A percentile compares a stretch with the other conserved stretches of the same genome.
phyloP scores from a whole-genome alignment of 2,113 vertebrate genomes.

The Hemiscyllium ocellatum region DNA sequence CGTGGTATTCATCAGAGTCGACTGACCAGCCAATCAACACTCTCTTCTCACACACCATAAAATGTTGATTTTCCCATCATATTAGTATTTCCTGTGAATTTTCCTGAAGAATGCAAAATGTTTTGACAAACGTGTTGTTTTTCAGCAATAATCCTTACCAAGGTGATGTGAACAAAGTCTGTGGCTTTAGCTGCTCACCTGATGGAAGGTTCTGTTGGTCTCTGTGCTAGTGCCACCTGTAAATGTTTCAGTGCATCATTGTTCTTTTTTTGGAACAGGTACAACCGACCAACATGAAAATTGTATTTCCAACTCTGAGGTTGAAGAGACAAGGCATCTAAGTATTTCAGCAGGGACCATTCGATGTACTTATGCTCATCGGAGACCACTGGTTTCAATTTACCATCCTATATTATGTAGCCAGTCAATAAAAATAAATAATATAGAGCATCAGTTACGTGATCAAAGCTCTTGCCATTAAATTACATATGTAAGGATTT shows the following conservation, averaged over 20 bases:
- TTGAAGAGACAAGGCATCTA: slow-evolving; percentile 56
- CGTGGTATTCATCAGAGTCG: too few relatives aligned
- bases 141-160: neutral
- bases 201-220: slow-evolving; percentile 48
- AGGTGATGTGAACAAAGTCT: neutral
- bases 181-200: slow-evolving; percentile 46
- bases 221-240: slow-evolving; percentile 49
- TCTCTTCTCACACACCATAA: too few relatives aligned
- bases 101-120: too few relatives aligned
- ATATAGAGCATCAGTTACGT: neutral
- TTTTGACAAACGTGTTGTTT: too few relatives aligned
- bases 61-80: too few relatives aligned
- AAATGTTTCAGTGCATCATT: slow-evolving; percentile 53
- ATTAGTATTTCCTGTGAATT: too few relatives aligned
- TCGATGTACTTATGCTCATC: slow-evolving; percentile 47
- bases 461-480: neutral
- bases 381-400: slow-evolving; percentile 34
- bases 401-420: slow-evolving; percentile 43
- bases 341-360: slow-evolving; percentile 55
- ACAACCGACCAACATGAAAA: slow-evolving; percentile 52
- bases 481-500: neutral
- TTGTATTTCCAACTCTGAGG: slow-evolving; percentile 54
- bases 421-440: neutral
- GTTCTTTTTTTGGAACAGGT: slow-evolving; percentile 49
- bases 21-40: too few relatives aligned